These are phyloP conservation scores for Allophyes oxyacanthae DNA, from an alignment of 2,888 invertebrate species.

Conservation along the genomic window DNA sequence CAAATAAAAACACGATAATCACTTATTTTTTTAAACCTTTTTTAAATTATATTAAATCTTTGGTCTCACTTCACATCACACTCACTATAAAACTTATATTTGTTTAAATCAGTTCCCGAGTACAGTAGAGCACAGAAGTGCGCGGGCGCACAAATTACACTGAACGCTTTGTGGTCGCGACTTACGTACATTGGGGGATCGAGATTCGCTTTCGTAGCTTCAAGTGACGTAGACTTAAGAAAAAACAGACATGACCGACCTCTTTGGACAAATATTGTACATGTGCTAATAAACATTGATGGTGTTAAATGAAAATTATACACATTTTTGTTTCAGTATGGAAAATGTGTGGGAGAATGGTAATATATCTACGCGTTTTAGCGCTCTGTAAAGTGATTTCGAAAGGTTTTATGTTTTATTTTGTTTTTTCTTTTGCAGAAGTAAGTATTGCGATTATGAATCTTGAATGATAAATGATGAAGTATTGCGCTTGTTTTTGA, in stretches of 20 bases:
- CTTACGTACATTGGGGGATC: constrained; percentile 77
- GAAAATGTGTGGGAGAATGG: constrained; percentile 7
- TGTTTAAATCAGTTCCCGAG: constrained; percentile 37
- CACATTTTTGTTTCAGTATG: constrained; percentile 6
- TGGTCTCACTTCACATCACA: constrained; percentile 51
- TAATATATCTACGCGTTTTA: constrained; percentile 23
- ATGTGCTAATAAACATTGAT: constrained; percentile 35
- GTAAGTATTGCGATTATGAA: too few species aligned
- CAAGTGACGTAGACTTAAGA: constrained; percentile 76
- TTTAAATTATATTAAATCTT: constrained; percentile 8
- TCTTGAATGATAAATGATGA: too few species aligned
- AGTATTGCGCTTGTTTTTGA: too few species aligned
- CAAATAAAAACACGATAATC: constrained; percentile 21
- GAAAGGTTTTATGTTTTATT: background rate
- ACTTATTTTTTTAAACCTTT: constrained; percentile 2
- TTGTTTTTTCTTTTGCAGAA: background rate
- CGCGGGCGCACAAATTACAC: constrained; percentile 82
- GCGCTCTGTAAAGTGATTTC: constrained; percentile 7
- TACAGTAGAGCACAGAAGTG: constrained; percentile 61
- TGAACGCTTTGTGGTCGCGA: constrained; percentile 68
- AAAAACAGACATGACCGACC: constrained; percentile 72
- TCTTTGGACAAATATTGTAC: constrained; percentile 9
- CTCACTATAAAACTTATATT: constrained; percentile 20
- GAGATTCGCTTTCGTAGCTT: constrained; percentile 85
- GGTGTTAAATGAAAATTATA: constrained; percentile 13